phyloP scores from a whole-genome alignment of 2,888 invertebrate genomes.

The Azorinus chamasolen region DNA sequence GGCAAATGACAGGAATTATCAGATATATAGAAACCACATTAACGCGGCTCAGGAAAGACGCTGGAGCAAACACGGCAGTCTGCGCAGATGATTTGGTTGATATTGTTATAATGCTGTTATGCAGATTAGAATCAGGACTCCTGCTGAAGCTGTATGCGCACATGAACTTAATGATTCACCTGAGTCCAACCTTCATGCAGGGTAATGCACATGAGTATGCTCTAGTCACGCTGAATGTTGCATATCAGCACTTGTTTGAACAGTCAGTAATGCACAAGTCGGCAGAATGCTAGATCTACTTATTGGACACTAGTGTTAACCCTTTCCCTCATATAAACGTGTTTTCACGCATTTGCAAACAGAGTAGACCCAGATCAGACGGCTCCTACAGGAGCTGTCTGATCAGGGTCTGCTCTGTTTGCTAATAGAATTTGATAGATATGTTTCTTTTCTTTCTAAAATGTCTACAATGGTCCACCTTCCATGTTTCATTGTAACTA shows the following conservation, averaged over 20 bases:
- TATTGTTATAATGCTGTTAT: constrained; percentile 75
- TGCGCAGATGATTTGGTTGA: constrained; percentile 77
- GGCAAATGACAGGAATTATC: constrained; percentile 64
- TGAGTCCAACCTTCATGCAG: constrained; percentile 78
- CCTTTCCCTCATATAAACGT: no score
- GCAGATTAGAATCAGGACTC: constrained; percentile 60
- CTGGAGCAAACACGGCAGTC: constrained; percentile 17
- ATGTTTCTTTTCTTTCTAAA: no score
- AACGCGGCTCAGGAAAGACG: constrained; percentile 34
- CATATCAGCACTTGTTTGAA: constrained; percentile 80
- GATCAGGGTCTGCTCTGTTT: no score
- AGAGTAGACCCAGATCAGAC: no score
- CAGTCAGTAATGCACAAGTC: constrained; percentile 53
- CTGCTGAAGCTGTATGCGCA: constrained; percentile 74
- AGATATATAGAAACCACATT: constrained; percentile 59
- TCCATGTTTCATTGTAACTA: no score
- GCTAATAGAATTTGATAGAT: no score
- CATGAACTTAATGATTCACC: constrained; percentile 74
- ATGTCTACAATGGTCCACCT: no score
- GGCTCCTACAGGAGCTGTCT: no score
- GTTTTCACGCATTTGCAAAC: no score
- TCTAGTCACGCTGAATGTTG: constrained; percentile 78
- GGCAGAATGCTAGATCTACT: no score
- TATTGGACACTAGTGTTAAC: no score
- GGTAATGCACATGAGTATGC: constrained; percentile 80